Percentiles rank a stretch among this genome's conserved stretches.
Evolutionary conservation across 2,888 invertebrate genomes (phyloP).

Genomic region (Nebria brevicollis): DNA sequence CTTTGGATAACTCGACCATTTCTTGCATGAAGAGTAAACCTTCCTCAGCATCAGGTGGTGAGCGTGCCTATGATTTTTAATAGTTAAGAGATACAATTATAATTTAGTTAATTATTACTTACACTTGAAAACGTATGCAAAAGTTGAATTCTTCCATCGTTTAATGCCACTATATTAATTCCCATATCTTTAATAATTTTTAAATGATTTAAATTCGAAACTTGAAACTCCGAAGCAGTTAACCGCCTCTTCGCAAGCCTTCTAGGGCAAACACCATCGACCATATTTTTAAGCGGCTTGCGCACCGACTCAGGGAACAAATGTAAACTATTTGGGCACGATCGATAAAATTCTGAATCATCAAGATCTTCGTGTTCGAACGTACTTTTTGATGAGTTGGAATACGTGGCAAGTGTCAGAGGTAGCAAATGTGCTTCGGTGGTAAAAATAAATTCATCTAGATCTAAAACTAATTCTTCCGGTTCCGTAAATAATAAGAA

Average conservation of each 20-base stretch:
- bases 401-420: constrained; percentile 77
- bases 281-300: constrained; percentile 84
- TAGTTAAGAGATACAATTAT: constrained; percentile 31
- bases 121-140: constrained; percentile 90
- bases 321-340: constrained; percentile 87
- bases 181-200: constrained; percentile 93
- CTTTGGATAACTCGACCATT: constrained; percentile 89
- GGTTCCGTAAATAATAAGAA: constrained; percentile 93
- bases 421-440: constrained; percentile 97
- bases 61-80: constrained; percentile 75
- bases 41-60: constrained; percentile 87
- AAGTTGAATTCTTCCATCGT: constrained; percentile 92
- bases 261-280: constrained; percentile 82
- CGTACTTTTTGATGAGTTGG: constrained; percentile 65
- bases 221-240: constrained; percentile 77
- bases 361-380: constrained; percentile 67
- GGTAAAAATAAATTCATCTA: constrained; percentile 89
- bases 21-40: constrained; percentile 96
- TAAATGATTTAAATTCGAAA: constrained; percentile 85
- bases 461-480: constrained; percentile 80
- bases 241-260: constrained; percentile 70
- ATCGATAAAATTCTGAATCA: constrained; percentile 70
- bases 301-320: constrained; percentile 86
- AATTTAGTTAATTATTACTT: constrained; percentile 58
- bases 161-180: constrained; percentile 87